Percentiles rank a stretch among this genome's conserved stretches.
Evolutionary conservation across 1,140 invertebrate genomes (phyloP).

Genomic region (Caenorhabditis brenneri): DNA sequence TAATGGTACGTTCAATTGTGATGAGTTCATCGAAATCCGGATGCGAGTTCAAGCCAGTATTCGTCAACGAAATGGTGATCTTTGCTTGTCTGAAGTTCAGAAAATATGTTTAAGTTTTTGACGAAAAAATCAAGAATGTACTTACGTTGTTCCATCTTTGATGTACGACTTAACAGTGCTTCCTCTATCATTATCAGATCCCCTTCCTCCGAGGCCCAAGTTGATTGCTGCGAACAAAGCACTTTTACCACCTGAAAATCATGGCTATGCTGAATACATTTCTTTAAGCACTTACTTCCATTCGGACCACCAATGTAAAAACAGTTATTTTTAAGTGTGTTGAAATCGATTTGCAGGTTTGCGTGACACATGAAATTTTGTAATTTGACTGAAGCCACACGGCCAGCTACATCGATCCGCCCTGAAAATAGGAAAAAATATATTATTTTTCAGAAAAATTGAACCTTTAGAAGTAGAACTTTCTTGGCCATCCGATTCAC

Average conservation of each 20-base stretch:
- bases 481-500: not conserved
- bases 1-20: conserved; percentile 45
- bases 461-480: not conserved
- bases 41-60: conserved; percentile 29
- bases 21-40: conserved; percentile 21
- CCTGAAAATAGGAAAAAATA: not conserved
- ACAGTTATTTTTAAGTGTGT: conserved; percentile 49
- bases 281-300: conserved; percentile 50
- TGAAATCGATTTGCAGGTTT: conserved; percentile 52
- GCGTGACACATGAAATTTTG: conserved; percentile 58
- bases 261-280: not conserved
- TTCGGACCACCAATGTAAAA: conserved; percentile 58
- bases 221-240: conserved; percentile 59
- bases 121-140: not conserved
- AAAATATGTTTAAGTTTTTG: not conserved
- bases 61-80: conserved; percentile 40
- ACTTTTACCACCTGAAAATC: conserved; percentile 59
- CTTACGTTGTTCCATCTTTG: conserved; percentile 53
- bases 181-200: conserved; percentile 55
- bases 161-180: conserved; percentile 53
- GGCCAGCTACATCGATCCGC: conserved; percentile 45
- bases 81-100: conserved; percentile 48
- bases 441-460: not conserved
- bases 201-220: conserved; percentile 57
- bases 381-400: conserved; percentile 43